Evolutionary conservation across 1,140 invertebrate species (phyloP).

Genomic region (Drosophila ananassae): DNA sequence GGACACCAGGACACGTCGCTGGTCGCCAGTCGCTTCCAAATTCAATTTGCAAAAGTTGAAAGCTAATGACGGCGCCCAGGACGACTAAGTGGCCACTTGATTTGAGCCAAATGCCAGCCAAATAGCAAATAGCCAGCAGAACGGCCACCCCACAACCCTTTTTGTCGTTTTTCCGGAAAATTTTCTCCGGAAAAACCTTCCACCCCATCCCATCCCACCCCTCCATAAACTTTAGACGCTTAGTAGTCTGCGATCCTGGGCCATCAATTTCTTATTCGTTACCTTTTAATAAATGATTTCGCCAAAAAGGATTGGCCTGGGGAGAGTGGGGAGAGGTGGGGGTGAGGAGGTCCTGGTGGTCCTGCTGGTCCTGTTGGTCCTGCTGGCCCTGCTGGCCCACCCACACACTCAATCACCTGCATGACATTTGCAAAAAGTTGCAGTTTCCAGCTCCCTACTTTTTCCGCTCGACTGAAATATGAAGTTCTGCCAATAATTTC

Average conservation of each 20-base stretch:
- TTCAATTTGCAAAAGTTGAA: conserved; percentile 73
- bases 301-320: background rate
- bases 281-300: conserved; percentile 29
- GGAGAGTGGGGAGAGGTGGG: background rate
- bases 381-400: background rate
- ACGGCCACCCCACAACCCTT: background rate
- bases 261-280: conserved; percentile 17
- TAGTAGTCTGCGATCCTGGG: conserved; percentile 27
- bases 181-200: background rate
- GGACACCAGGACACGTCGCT: conserved; percentile 30
- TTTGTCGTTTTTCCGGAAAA: conserved; percentile 9
- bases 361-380: too few species aligned
- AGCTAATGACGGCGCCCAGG: conserved; percentile 64
- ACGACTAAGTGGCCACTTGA: conserved; percentile 66
- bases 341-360: too few species aligned
- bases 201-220: background rate
- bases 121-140: conserved; percentile 1
- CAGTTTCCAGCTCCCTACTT: conserved; percentile 35
- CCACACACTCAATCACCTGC: conserved; percentile 29
- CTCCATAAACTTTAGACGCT: conserved; percentile 19
- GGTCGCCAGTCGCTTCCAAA: conserved; percentile 52
- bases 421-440: conserved; percentile 66
- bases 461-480: conserved; percentile 58
- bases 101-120: conserved; percentile 40
- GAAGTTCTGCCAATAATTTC: conserved; percentile 58